Evolutionary conservation across 2,113 vertebrate genomes (phyloP).

Genomic region (Aegypius monachus): DNA sequence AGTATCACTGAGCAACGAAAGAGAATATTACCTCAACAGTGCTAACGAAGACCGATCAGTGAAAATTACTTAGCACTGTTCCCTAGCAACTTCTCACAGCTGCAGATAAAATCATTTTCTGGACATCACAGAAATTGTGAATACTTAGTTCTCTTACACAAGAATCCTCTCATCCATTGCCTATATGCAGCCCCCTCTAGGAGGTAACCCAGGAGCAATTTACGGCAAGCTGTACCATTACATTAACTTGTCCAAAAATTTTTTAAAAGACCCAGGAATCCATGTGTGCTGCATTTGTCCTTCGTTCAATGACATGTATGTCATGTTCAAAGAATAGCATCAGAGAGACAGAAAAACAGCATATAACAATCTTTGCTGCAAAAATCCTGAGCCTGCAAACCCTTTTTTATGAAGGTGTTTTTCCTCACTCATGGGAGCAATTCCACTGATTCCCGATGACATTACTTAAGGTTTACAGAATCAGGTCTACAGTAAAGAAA

Average conservation of each 20-base stretch:
- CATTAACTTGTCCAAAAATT: neutral
- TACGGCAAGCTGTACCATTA: neutral
- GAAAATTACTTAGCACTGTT: constrained; percentile 5
- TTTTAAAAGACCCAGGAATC: neutral
- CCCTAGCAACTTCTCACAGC: constrained; percentile 60
- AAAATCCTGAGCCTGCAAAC: neutral
- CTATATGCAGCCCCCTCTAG: neutral
- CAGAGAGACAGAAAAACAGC: neutral
- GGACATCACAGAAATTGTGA: neutral
- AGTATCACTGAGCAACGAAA: neutral
- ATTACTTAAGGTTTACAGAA: neutral
- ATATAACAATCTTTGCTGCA: neutral
- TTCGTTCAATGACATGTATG: neutral
- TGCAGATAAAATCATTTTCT: constrained; percentile 33
- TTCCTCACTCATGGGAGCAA: neutral
- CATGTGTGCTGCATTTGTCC: neutral
- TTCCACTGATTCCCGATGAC: neutral
- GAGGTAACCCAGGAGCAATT: neutral
- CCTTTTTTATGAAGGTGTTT: neutral
- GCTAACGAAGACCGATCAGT: neutral
- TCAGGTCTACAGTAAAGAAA: neutral
- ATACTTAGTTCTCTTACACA: neutral
- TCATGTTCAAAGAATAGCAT: neutral
- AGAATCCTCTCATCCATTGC: neutral
- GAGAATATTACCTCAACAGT: neutral